Base-by-base conservation (phyloP, 2,113 vertebrate species). In the Sterna hirundo region DNA sequence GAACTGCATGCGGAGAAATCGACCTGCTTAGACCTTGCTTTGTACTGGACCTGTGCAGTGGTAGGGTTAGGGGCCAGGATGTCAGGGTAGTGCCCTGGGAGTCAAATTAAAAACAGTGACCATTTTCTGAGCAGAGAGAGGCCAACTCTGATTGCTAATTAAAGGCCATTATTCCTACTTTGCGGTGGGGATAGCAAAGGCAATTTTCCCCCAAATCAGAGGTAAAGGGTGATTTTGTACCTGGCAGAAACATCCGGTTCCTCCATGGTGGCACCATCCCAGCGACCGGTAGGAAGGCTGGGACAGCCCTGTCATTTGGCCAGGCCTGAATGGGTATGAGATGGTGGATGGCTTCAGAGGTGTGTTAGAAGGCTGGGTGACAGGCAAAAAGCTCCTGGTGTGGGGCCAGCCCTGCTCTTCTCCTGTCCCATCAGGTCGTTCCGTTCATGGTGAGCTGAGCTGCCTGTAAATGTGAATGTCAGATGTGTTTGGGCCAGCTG, bases 41-140 rank as follows among this genome's bases (percentile, higher is more conserved):
- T 94, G 23, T 30, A 4, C 40, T 44, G 5, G 26, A 18, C 52
- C 61, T 2, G 1, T 69, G 72, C 70, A 85, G 46, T 0, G 1
- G 20, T 13, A 60, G 29, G 6, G 2, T 23, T 46, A 62, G 57
- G 66, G 47, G 27, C 47, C 12, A 36, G 66, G 23, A n/a, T 69
- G 46, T 49, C 30, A 25, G 21, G 27, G 66, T 20, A 47, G 78
- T 80, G 82, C 71, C 90, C 54, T 54, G 44, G 58, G 62, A 80
- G 36, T 42, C 75, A 93, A 85, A 83, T 91, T 95, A 96, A 95
- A 89, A 85, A 42, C 88, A 61, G 6, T 18, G 30, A 10, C 5
- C 32, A 23, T 90, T 96, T 94, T 88, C 40, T 46, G 74, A 47
- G 64, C 21, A 74, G 20, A 51, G 66, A 42, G 62, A 83, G 22